A percentile compares a stretch with the other conserved stretches of the same genome.
Evolutionary conservation across 2,113 vertebrate species (phyloP).

Genomic region (Megaceryle maxima): DNA sequence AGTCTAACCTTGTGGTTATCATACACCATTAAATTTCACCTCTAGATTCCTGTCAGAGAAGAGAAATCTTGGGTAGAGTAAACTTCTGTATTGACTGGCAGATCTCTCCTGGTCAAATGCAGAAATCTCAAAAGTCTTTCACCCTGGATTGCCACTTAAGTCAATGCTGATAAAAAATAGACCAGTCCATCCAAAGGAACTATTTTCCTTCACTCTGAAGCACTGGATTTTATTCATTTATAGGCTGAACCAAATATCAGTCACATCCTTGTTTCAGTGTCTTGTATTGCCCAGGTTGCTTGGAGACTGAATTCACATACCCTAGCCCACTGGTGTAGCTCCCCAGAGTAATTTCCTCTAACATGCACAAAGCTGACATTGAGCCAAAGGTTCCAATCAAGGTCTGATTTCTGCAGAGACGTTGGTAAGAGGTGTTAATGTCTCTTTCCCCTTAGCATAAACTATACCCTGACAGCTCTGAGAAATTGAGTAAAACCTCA

Average conservation of each 20-base stretch:
- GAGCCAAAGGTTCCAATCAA: neutral
- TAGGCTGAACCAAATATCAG: neutral
- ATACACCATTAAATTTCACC: neutral
- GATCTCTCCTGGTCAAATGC: neutral
- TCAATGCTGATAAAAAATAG: conserved; percentile 28
- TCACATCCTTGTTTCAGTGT: neutral
- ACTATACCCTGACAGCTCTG: neutral
- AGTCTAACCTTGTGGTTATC: neutral
- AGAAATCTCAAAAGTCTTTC: neutral
- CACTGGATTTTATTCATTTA: neutral
- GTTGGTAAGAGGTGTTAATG: neutral
- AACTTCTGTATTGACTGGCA: conserved; percentile 15
- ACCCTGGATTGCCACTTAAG: neutral
- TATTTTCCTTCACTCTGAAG: conserved; percentile 5
- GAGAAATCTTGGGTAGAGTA: neutral
- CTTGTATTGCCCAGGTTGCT: fast-evolving
- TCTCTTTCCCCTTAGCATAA: neutral
- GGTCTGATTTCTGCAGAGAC: neutral
- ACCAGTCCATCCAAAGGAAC: conserved; percentile 25
- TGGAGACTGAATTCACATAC: neutral
- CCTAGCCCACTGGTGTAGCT: neutral
- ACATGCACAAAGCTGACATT: neutral
- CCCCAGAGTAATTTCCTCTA: neutral
- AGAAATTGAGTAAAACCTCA: neutral
- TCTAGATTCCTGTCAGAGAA: neutral